phyloP scores from a whole-genome alignment of 2,113 vertebrate genomes.

The Aviceda subcristata region DNA sequence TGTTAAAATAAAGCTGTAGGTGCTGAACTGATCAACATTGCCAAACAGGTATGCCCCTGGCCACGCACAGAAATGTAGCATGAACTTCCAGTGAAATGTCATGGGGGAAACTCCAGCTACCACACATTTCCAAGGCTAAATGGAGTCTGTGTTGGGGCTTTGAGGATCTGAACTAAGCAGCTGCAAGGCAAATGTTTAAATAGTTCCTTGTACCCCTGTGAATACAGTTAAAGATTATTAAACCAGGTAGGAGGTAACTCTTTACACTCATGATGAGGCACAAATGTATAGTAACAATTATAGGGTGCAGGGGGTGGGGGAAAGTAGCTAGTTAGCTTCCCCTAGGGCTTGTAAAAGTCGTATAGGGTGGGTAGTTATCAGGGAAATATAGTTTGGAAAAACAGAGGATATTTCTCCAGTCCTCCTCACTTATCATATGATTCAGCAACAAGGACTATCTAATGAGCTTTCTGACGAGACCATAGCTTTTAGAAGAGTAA shows the following conservation, averaged over 20 bases:
- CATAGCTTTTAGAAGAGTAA: background rate
- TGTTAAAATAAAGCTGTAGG: background rate
- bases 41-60: background rate
- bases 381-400: background rate
- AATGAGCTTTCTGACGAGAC: background rate
- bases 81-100: background rate
- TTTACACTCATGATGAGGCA: background rate
- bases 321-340: background rate
- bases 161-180: background rate
- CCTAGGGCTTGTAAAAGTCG: background rate
- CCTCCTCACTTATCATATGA: background rate
- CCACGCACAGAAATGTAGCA: background rate
- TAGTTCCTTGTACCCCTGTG: background rate
- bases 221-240: background rate
- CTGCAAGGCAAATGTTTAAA: background rate
- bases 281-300: background rate
- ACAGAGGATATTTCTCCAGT: background rate
- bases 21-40: background rate
- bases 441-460: background rate
- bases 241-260: background rate
- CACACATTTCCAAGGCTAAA: background rate
- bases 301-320: accelerated
- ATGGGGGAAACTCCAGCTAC: background rate
- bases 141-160: background rate
- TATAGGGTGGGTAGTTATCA: background rate